Base-by-base conservation (phyloP, 2,113 vertebrate genomes). In the Heterotis niloticus region DNA sequence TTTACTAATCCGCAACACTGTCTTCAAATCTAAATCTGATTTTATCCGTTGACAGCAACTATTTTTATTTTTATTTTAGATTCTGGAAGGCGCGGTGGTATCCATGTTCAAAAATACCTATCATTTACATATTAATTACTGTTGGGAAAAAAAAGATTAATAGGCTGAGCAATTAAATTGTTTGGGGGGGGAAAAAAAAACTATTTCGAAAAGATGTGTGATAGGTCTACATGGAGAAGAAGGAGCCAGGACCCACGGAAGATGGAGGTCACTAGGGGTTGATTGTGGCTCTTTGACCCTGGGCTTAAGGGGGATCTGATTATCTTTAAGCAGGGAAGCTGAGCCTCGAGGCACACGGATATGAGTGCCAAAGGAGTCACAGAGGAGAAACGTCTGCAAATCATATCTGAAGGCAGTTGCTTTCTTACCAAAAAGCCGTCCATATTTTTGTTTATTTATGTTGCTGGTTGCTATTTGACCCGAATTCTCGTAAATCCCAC, bases 91-190 rank as follows among this genome's bases (percentile, higher is more conserved):
- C 54, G 51, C 52, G 24, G 11, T 73, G 12, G 52, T 56, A 23
- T 28, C 18, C 18, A 65, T 44, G 34, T 44, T 44, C 34, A 4
- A 44, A 44, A 7, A 44, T n/a, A 65, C 64, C 3, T 24, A 26
- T 56, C 70, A 57, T 73, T 73, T 73, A 57, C 70, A 73, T 52
- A 57, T 56, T 73, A 56, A 72, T 72, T 72, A 72, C 44, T 51
- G n/a, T 72, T 24, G 11, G 23, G n/a, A 72, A 72, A 72, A 52
- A 62, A 12, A 17, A 73, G 56, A 44, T 26, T 73, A 51, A 73
- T 56, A 24, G 70, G 56, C 13, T 52, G 23, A 56, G 44, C 24
- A 73, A 73, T 73, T 52, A 56, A n/a, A 73, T 73, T 73, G 51
- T 12, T 73, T 54, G n/a, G 51, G 51, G 51, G n/a, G n/a, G n/a